Evolutionary conservation across 2,113 vertebrate species (phyloP).

Genomic region (Verasper variegatus): DNA sequence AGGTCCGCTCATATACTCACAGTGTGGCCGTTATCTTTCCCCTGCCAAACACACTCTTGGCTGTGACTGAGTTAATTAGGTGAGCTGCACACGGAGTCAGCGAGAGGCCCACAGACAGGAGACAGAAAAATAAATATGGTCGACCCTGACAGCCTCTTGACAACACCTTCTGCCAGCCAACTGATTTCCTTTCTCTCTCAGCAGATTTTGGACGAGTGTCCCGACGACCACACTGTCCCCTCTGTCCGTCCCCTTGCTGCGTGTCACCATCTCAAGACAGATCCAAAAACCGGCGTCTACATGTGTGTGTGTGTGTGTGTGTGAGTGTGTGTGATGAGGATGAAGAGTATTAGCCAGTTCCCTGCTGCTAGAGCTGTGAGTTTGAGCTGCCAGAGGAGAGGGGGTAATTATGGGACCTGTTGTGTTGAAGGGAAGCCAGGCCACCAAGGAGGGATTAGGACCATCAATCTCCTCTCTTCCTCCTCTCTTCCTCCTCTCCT

Average conservation of each 20-base stretch:
- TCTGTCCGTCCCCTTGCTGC: constrained; percentile 65
- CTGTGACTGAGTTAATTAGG: constrained; percentile 67
- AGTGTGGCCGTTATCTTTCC: constrained; percentile 27
- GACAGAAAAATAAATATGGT: constrained; percentile 42
- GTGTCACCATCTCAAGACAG: constrained; percentile 67
- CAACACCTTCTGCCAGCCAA: constrained; percentile 57
- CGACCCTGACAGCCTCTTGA: constrained; percentile 47
- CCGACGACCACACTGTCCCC: constrained; percentile 59
- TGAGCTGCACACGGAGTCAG: constrained; percentile 50
- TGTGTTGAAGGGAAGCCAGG: constrained; percentile 91
- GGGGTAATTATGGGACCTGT: constrained; percentile 95
- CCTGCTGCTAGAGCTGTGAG: constrained; percentile 88
- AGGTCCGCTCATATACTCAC: constrained; percentile 3
- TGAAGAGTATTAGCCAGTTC: constrained; percentile 94
- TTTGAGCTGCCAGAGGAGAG: constrained; percentile 89
- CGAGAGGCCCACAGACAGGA: constrained; percentile 53
- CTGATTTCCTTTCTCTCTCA: neutral
- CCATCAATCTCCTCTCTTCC: constrained; percentile 78
- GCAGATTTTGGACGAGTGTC: constrained; percentile 55
- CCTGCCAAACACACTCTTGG: constrained; percentile 53
- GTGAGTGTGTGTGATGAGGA: constrained; percentile 76
- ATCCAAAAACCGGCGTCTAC: constrained; percentile 54
- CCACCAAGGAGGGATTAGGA: constrained; percentile 92
- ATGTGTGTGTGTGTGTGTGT: constrained; percentile 50
- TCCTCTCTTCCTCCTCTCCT: neutral